Conservation (phyloP, 2,797 vertebrate species). For the Holocentrus rufus region DNA sequence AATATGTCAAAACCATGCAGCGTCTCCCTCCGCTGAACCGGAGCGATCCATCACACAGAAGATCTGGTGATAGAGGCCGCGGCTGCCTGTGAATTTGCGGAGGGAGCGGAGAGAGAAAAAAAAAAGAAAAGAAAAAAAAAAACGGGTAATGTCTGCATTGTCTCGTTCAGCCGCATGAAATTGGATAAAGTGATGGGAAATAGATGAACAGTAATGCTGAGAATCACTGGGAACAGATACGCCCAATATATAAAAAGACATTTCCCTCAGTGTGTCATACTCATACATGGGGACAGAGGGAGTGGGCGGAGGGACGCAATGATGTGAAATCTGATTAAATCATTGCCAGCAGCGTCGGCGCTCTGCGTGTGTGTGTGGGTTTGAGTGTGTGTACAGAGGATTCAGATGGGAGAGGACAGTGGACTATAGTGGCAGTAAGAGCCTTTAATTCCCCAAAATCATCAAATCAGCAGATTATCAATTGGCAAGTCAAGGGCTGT, state of each 20-base stretch:
- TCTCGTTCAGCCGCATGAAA: slow-evolving; percentile 57
- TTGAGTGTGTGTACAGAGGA: slow-evolving; percentile 9
- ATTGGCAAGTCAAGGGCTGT: neutral
- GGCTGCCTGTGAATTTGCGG: slow-evolving; percentile 30
- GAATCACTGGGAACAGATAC: slow-evolving; percentile 46
- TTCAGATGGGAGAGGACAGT: neutral
- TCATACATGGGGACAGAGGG: slow-evolving; percentile 32
- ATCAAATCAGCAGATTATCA: slow-evolving; percentile 25
- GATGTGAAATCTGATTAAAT: slow-evolving; percentile 52
- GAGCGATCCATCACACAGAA: slow-evolving; percentile 43
- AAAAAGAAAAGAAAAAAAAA: no score
- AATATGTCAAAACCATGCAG: slow-evolving; percentile 54
- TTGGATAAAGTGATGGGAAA: slow-evolving; percentile 65
- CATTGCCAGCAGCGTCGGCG: slow-evolving; percentile 18
- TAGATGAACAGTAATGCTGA: slow-evolving; percentile 48
- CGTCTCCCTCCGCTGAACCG: slow-evolving; percentile 43
- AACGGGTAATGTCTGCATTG: slow-evolving; percentile 45
- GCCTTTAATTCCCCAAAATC: slow-evolving; percentile 21
- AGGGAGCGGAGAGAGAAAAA: no score
- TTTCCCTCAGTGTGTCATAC: slow-evolving; percentile 51
- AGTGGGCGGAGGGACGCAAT: slow-evolving; percentile 27
- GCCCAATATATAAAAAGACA: slow-evolving; percentile 52
- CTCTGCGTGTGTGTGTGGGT: slow-evolving; percentile 10
- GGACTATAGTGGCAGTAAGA: slow-evolving; percentile 4
- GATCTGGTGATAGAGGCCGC: slow-evolving; percentile 15